Evolutionary conservation across 1,140 invertebrate species (phyloP).

Genomic region (Alviniconcha marisindica): DNA sequence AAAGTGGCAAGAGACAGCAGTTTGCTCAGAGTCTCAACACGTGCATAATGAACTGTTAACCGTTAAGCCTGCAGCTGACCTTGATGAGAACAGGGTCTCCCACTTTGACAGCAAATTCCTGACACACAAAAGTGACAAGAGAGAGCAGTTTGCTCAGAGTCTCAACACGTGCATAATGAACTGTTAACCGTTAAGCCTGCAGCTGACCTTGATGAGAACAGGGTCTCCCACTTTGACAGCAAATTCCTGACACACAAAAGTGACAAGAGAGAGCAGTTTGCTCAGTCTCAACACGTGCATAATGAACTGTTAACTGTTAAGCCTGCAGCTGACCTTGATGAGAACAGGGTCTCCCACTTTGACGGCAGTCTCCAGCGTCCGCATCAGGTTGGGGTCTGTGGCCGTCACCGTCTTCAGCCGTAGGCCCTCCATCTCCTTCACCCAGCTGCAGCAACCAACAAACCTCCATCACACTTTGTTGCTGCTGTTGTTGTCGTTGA

Average conservation of each 20-base stretch:
- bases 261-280: background rate
- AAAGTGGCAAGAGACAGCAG: background rate
- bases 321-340: constrained; percentile 62
- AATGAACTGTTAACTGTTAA: no score
- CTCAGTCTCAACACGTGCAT: no score
- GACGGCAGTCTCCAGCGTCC: constrained; percentile 72
- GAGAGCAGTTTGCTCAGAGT: background rate
- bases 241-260: background rate
- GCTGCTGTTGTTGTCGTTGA: no score
- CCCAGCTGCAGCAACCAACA: constrained; percentile 68
- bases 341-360: constrained; percentile 73
- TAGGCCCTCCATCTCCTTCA: constrained; percentile 71
- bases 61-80: constrained; percentile 56
- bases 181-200: no score
- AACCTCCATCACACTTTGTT: no score
- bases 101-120: constrained; percentile 70
- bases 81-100: constrained; percentile 71
- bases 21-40: no score
- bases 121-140: background rate
- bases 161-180: no score
- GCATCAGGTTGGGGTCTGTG: constrained; percentile 72
- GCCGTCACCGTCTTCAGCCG: constrained; percentile 68
- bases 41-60: no score
- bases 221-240: constrained; percentile 73
- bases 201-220: constrained; percentile 68